Percentiles rank a stretch among this genome's conserved stretches.
These are phyloP conservation scores for Thaumatotibia leucotreta DNA, from an alignment of 1,140 invertebrate genomes.

Conservation along the genomic window DNA sequence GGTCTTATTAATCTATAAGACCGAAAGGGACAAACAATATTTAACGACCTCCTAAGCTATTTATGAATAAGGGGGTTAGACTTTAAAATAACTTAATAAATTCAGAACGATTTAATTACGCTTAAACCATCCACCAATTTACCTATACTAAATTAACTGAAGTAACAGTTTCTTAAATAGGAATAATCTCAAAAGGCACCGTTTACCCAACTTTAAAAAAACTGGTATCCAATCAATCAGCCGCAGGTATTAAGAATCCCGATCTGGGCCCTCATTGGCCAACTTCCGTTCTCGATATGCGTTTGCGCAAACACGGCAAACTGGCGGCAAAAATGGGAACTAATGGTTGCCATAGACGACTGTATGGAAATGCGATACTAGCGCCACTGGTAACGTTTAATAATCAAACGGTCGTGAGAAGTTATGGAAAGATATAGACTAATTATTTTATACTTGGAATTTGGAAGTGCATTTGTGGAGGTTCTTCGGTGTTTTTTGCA, in stretches of 20 bases:
- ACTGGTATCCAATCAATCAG: not conserved
- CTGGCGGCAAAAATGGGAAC: not conserved
- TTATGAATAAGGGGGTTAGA: no score
- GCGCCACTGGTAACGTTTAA: not conserved
- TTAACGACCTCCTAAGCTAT: no score
- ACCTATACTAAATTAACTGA: no score
- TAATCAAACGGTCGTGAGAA: not conserved
- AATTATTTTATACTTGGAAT: not conserved
- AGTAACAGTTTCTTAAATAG: no score
- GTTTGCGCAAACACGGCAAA: not conserved
- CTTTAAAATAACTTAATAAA: no score
- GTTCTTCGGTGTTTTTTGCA: no score
- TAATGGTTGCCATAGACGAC: not conserved
- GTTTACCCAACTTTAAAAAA: not conserved
- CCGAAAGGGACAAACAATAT: no score
- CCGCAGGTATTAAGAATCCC: not conserved
- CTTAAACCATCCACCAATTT: no score
- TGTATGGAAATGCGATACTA: not conserved
- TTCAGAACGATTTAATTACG: no score
- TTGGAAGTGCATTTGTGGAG: no score
- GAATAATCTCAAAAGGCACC: not conserved
- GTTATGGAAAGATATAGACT: not conserved
- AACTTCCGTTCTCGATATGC: not conserved
- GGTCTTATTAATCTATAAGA: no score
- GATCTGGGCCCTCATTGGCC: not conserved